phyloP scores from a whole-genome alignment of 2,888 invertebrate species.

The Melipona bicolor region DNA sequence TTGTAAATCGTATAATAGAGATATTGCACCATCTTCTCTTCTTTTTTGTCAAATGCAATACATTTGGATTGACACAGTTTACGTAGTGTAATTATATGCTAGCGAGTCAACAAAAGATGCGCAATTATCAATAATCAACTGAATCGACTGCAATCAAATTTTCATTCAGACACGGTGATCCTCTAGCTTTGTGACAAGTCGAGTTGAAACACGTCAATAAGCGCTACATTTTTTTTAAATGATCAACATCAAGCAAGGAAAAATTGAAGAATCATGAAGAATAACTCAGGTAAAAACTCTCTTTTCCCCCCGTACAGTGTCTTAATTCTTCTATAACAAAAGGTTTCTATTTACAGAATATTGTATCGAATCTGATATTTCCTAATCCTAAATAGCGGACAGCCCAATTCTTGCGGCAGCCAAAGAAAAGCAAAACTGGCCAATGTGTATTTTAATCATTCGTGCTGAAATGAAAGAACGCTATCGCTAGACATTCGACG shows the following conservation, averaged over 20 bases:
- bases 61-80: not conserved
- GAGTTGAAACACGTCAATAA: not conserved
- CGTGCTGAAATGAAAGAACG: constrained; percentile 6
- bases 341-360: constrained; percentile 52
- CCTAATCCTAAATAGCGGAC: constrained; percentile 20
- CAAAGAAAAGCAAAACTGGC: not conserved
- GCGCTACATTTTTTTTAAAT: not conserved
- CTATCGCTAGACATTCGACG: not conserved
- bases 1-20: not conserved
- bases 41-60: not conserved
- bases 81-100: not conserved
- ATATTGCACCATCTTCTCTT: not conserved
- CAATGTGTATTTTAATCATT: constrained; percentile 6
- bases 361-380: constrained; percentile 6
- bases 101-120: too few relatives aligned
- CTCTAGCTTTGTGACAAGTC: not conserved
- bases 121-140: not conserved
- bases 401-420: not conserved
- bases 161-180: too few relatives aligned
- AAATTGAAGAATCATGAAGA: constrained; percentile 7
- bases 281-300: constrained; percentile 22
- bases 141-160: too few relatives aligned
- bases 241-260: not conserved
- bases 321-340: constrained; percentile 20
- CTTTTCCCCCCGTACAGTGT: not conserved